Evolutionary conservation across 2,113 vertebrate species (phyloP), one percentile per base, ranked within the genome.

Genomic region (Brachionichthys hirsutus): DNA sequence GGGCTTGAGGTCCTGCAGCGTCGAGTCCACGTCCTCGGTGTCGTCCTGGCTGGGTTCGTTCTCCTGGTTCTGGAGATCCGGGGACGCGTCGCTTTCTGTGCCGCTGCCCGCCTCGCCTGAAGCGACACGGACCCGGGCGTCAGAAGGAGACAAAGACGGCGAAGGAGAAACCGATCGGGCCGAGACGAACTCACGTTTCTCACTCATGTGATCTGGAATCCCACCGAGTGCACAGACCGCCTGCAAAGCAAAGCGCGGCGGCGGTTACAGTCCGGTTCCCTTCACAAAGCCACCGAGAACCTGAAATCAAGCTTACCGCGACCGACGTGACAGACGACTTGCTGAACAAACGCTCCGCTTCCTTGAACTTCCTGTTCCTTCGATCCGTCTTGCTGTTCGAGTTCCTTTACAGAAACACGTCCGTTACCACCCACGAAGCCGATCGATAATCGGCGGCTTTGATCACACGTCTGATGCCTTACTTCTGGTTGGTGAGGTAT

Each of bases 401-500:
- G 81, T 97, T 99, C 80, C 96, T 98, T 84, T 19, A 44, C 15
- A 62, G 2, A 15, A 9, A 50, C 0, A 30, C 14, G 20, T n/a
- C 24, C 8, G 24, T 30, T 30, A 30, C 24, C 1, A 30, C 8
- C n/a, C n/a, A n/a, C n/a, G n/a, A n/a, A n/a, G n/a, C n/a, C n/a
- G n/a, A n/a, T n/a, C n/a, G n/a, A n/a, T n/a, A n/a, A n/a, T n/a
- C n/a, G n/a, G n/a, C n/a, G n/a, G n/a, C n/a, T n/a, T n/a, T n/a
- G n/a, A n/a, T n/a, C n/a, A n/a, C n/a, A n/a, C n/a, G 14, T 24
- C 3, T 2, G 9, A 30, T n/a, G 34, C 94, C 94, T 92, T 88
- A 97, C 96, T 98, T 98, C 75, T 98, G 97, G 89, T 98, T 98
- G 77, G 96, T 98, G 66, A 98, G 93, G 85, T 98, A 98, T 13